Evolutionary conservation across 92 coral and sea anemone species (phyloP), one percentile per base, ranked within the genome.

Genomic region (Meandrina meandrites): DNA sequence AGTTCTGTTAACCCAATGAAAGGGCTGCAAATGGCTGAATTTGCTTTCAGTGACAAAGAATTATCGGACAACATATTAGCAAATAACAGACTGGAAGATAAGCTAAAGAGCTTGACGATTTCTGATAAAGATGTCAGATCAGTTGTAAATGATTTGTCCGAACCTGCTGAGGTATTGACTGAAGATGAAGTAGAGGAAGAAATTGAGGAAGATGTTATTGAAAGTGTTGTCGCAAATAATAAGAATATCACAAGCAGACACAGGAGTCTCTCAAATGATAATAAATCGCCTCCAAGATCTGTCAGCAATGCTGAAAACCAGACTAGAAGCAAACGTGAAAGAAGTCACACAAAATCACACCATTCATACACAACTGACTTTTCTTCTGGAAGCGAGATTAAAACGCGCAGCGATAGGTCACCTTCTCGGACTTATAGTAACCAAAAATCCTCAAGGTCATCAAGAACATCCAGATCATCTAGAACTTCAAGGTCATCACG

Each of bases 151-250:
- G 85, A 96, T 76, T 74, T 95, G 5, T 87, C 92, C 40, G 75
- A 88, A 75, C 83, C 90, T 34, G 91, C 91, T 19, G 98, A 97
- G 28, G 85, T 92, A 27, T 86, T 92, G 60, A 97, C 99, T 10
- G 91, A 93, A 35, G 98, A 96, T 75, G 99, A 97, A 68, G 95
- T 94, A 4, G 86, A 81, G 14, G 99, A 97, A 64, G 99, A 93
- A 70, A 97, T 97, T 21, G 94, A 92, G 70, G 97, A 97, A 42
- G 98, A 95, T 75, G 75, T 93, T 58, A 81, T 77, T 60, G 91
- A 79, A 40, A 84, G 71, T 35, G 79, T 66, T 53, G 72, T 56
- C 34, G 37, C 30, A 40, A 88, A 83, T 35, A 79, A 53, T 56
- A 88, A 75, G 42, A 30, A 9, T 74, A 35, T 60, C 21, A 32